These are phyloP conservation scores for Thera obeliscata DNA, from an alignment of 2,888 invertebrate genomes.

Conservation along the genomic window DNA sequence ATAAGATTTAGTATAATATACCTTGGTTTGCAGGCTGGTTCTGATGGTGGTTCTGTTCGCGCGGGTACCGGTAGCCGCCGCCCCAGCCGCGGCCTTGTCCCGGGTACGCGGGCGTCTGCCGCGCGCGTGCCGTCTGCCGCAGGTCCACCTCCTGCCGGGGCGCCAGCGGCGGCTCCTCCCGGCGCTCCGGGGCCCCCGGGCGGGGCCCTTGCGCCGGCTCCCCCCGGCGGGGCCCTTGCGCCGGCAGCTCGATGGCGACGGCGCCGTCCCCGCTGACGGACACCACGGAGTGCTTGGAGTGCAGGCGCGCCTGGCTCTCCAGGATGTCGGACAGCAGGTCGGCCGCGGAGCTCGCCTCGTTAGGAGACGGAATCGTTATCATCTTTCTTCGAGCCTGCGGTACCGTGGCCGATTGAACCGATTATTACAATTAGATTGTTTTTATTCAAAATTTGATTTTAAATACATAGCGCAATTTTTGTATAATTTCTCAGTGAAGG, in stretches of 20 bases:
- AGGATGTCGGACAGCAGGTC: constrained; percentile 89
- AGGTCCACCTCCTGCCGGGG: constrained; percentile 49
- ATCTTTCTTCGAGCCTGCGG: constrained; percentile 79
- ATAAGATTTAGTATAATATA: no score
- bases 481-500: no score
- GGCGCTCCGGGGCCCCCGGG: not conserved
- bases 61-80: constrained; percentile 69
- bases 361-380: constrained; percentile 67
- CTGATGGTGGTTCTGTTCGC: constrained; percentile 76
- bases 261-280: constrained; percentile 86
- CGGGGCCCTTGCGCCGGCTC: not conserved
- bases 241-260: constrained; percentile 76
- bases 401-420: not conserved
- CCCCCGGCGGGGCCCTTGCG: not conserved
- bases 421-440: no score
- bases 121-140: constrained; percentile 56
- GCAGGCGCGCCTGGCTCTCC: constrained; percentile 88
- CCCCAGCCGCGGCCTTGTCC: constrained; percentile 81
- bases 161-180: constrained; percentile 3
- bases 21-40: constrained; percentile 10
- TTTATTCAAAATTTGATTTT: no score
- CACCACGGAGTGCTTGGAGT: constrained; percentile 86
- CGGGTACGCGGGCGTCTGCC: constrained; percentile 87
- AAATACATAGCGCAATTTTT: no score
- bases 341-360: constrained; percentile 72